Base-by-base conservation (phyloP, 2,888 invertebrate genomes). In the Erpobdella octoculata region DNA sequence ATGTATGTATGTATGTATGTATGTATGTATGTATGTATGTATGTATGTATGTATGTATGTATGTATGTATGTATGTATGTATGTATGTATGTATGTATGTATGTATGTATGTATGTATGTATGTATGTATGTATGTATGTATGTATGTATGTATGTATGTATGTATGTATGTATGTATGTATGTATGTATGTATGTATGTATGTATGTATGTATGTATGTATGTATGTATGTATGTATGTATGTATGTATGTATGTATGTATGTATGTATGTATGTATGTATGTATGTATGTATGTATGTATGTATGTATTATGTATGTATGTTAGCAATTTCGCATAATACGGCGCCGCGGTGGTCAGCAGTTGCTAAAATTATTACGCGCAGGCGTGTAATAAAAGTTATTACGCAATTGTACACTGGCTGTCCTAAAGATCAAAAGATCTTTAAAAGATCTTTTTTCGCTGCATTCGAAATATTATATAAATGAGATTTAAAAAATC, bases 151-250 rank as follows among this genome's bases (percentile, higher is more conserved):
- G 59, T 3, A 33, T 59, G 36, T 59, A 48, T 59, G 31, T 25
- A 35, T 66, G 35, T 36, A 35, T 70, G 28, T 36, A 25, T 66
- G 35, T 36, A 35, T 70, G 28, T 36, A 36, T 70, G 35, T 33
- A 25, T 70, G 37, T 35, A 62, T 70, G 62, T 65, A 36, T 70
- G 37, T 36, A 62, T 70, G 64, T 71, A 37, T 71, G 41, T 65
- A 66, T 71, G 31, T 66, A 2, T 38, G 64, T 71, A 25, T 71
- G 64, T 71, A 38, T 66, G 37, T 41, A 28, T 71, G 46, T 71
- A 2, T 66, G 64, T 65, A 28, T 71, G 64, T 66, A 3, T 71
- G 46, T 65, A 28, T 65, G 64, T 71, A 28, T 2, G 9, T 68
- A 28, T 68, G 41, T 36, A 53, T 9, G 18, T 5, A 53, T 48